Conservation (phyloP, 2,888 invertebrate genomes). For the Buathra laborator region DNA sequence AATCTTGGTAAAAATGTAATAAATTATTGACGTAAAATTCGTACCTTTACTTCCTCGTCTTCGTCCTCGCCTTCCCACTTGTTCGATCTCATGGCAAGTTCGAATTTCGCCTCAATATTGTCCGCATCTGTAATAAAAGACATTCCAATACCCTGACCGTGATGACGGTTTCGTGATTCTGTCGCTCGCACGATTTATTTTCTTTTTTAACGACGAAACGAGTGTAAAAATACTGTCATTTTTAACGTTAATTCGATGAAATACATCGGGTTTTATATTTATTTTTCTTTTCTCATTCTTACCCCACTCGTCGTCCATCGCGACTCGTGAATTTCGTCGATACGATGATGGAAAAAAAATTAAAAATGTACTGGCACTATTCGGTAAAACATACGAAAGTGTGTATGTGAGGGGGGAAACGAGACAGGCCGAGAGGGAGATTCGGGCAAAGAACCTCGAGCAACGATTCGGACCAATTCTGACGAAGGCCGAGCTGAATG, state of each 20-base stretch:
- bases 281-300: constrained; percentile 78
- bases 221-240: neutral
- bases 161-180: constrained; percentile 7
- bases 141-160: constrained; percentile 58
- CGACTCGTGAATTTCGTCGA: constrained; percentile 70
- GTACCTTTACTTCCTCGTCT: constrained; percentile 94
- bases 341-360: constrained; percentile 2
- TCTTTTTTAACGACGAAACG: neutral
- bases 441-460: constrained; percentile 7
- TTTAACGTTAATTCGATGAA: constrained; percentile 2
- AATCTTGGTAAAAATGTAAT: neutral
- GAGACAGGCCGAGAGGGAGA: neutral
- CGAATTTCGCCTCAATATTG: constrained; percentile 89
- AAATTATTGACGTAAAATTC: constrained; percentile 60
- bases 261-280: constrained; percentile 52
- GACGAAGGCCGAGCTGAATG: constrained; percentile 4
- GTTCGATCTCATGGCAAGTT: constrained; percentile 88
- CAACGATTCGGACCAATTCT: constrained; percentile 18
- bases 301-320: constrained; percentile 92
- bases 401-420: neutral
- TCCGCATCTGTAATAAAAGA: constrained; percentile 89
- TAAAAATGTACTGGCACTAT: neutral
- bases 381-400: constrained; percentile 10
- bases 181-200: neutral
- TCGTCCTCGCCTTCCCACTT: constrained; percentile 97